Base-by-base conservation (phyloP, 2,888 invertebrate genomes). In the Noctua pronuba region DNA sequence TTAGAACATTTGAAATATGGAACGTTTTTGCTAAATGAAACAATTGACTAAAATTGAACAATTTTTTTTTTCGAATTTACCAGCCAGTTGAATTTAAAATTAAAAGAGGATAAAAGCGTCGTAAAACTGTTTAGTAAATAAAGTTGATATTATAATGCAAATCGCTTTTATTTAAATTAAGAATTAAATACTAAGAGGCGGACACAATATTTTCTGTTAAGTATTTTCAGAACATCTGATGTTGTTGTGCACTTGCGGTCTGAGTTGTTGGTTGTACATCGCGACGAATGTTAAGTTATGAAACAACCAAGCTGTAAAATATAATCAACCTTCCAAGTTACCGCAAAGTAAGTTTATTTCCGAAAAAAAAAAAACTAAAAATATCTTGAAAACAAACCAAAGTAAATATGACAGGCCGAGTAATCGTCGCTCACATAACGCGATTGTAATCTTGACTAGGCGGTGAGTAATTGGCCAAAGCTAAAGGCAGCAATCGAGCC, bases 391-490 rank as follows among this genome's bases (percentile, higher is more conserved):
- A 88, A 89, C 86, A 89, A 88, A 86, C 76, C 83, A 88, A 87
- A 88, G 85, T 87, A 90, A 86, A 88, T 89, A 91, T 89, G 86
- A 88, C 88, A 87, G 88, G 84, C 83, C 82, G 84, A 88, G 79
- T 81, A 89, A 89, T 89, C 89, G 89, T 89, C 75, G 79, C 82
- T 91, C 90, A 90, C 90, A 91, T 90, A 90, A 91, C 88, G 88
- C 91, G 93, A 94, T 93, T 93, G 93, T 93, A 94, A 94, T 95
- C 95, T 94, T 93, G 92, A 93, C 92, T 92, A 91, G 90, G 92
- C 91, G 93, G 92, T 94, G 94, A 95, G 95, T 96, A 96, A 96
- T 96, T 95, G 95, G 93, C 93, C 92, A 91, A 94, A 95, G 94
- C 94, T 93, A 93, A 94, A 95, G 93, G 94, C 95, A 94, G 93